phyloP scores from a whole-genome alignment of 1,140 invertebrate genomes.

The Lycorma delicatula region DNA sequence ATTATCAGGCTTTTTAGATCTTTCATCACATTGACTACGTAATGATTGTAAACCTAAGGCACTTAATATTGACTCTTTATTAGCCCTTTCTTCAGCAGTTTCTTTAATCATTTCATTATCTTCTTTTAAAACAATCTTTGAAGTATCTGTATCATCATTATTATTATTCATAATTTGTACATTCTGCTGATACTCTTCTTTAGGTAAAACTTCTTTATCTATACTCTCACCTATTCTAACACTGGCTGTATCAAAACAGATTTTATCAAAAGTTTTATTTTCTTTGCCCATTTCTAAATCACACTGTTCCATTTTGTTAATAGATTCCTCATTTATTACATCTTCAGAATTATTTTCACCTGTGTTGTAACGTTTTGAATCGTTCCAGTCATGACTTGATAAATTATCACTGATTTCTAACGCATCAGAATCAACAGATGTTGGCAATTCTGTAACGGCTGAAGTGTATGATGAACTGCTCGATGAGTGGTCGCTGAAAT shows the following conservation, averaged over 20 bases:
- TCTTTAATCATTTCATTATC: no score
- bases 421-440: neutral
- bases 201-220: no score
- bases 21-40: conserved; percentile 22
- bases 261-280: no score
- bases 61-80: conserved; percentile 53
- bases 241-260: no score
- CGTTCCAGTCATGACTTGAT: no score
- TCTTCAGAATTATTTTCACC: neutral
- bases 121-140: no score
- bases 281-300: no score
- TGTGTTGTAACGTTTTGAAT: no score
- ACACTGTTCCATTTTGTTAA: no score
- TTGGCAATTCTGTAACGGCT: neutral
- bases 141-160: neutral
- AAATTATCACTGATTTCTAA: no score
- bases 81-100: conserved; percentile 42
- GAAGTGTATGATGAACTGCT: neutral
- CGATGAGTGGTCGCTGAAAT: neutral
- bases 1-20: conserved; percentile 27
- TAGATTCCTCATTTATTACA: conserved; percentile 2
- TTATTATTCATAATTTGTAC: neutral
- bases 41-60: conserved; percentile 42
- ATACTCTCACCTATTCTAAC: no score
- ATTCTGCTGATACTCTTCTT: neutral